Evolutionary conservation across 1,140 invertebrate species (phyloP).

Genomic region (Calycopis cecrops): DNA sequence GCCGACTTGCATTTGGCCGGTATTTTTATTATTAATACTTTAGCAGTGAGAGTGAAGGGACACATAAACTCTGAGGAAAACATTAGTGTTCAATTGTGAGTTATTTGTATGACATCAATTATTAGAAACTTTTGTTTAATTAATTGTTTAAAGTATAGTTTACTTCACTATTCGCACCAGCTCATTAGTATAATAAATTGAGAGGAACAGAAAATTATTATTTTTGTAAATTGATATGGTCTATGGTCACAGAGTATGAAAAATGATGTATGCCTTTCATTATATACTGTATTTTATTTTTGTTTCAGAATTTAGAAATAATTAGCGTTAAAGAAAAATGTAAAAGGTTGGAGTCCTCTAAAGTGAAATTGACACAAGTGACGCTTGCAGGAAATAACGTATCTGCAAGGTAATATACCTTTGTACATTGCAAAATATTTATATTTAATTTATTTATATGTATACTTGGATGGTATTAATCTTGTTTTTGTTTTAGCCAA

Average conservation of each 20-base stretch:
- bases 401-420: constrained; percentile 47
- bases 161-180: too few species aligned
- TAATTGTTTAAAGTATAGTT: too few species aligned
- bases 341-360: constrained; percentile 60
- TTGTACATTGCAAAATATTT: too few species aligned
- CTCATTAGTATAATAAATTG: too few species aligned
- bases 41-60: too few species aligned
- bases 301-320: constrained; percentile 63
- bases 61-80: too few species aligned
- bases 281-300: background rate
- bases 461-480: background rate
- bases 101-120: too few species aligned
- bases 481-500: constrained; percentile 28
- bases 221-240: background rate
- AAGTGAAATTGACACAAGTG: constrained; percentile 61
- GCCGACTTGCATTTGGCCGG: too few species aligned
- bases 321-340: constrained; percentile 65
- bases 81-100: too few species aligned
- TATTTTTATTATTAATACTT: too few species aligned
- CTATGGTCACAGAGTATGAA: too few species aligned
- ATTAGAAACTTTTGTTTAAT: too few species aligned
- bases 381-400: constrained; percentile 47
- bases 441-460: background rate
- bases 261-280: background rate
- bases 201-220: background rate